Evolutionary conservation across 2,888 invertebrate species (phyloP), one percentile per base, ranked within the genome.

Genomic region (Ectobius pallidus): DNA sequence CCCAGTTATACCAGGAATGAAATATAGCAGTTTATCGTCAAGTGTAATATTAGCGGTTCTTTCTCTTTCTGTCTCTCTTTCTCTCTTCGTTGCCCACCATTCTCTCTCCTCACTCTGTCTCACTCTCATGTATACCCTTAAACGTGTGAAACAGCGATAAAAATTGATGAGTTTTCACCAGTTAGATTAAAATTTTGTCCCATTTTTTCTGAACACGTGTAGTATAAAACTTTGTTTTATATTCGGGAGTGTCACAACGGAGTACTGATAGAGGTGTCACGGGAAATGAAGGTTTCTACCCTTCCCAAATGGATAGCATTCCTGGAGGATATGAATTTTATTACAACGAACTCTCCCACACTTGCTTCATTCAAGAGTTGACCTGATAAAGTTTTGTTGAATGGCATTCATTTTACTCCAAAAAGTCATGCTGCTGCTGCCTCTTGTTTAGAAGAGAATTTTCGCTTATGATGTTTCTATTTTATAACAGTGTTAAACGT

Each of bases 11-110:
- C 55, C 58, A 30, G n/a, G 7, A 61, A 34, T 20, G 44, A 70
- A 62, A 62, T 70, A 46, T 62, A 30, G 30, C 22, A 44, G 55
- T 58, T 70, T 71, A 30, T 46, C 63, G 49, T 71, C 63, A 71
- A 62, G 52, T 39, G 32, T 55, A 52, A 52, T 52, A 71, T 71
- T 52, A 55, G 34, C 49, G 52, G 22, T 55, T 52, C 30, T 71
- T 49, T 30, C n/a, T 30, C 30, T 27, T 14, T 6, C 0, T 22
- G 11, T 52, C 25, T 52, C 11, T 25, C 14, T 52, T n/a, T n/a
- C n/a, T n/a, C n/a, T n/a, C n/a, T n/a, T n/a, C n/a, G n/a, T n/a
- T n/a, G n/a, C n/a, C n/a, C n/a, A n/a, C n/a, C n/a, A n/a, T n/a
- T n/a, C n/a, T 20, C 58, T 30, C 16, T n/a, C 46, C 7, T 11